Evolutionary conservation across 2,888 invertebrate species (phyloP), one percentile per base, ranked within the genome.

Genomic region (Aproaerema taeniolella): DNA sequence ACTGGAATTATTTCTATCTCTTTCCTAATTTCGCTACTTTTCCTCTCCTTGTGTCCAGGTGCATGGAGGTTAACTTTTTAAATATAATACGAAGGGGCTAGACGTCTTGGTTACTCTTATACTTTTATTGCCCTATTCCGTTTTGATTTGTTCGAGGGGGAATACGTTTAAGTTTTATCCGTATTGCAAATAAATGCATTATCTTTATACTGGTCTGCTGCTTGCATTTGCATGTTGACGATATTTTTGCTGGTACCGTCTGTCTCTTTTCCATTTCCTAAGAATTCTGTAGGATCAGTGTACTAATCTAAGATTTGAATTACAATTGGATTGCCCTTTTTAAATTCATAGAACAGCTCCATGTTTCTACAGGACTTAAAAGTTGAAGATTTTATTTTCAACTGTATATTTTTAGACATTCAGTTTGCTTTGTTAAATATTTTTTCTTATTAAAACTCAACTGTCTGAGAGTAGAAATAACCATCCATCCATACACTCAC

Each of bases 1-100:
- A 58, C 62, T 58, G 55, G 66, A 83, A 82, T 83, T 80, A 83
- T 83, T 83, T 76, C 67, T 71, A 64, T 78, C 67, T 68, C 71
- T 67, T 68, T 66, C 72, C 72, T 72, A 73, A 77, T 77, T 76
- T 67, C 58, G 58, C 62, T 65, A 64, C 64, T 73, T 71, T 67
- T 62, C 67, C 63, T 53, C 60, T 66, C 53, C 58, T 56, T 57
- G 63, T 67, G 73, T 67, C 75, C 82, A 82, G 81, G 81, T 81
- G 79, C 73, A 76, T 74, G 61, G 65, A 72, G 77, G 58, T 60
- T 53, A 69, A 71, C 66, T 76, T 74, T 68, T 69, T 67, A 70
- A 69, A 69, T 67, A 61, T 64, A 67, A 70, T 61, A 55, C 55
- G 56, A 39, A 33, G 62, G 61, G 60, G 62, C 58, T 63, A 55